Percentiles rank a stretch among this genome's conserved stretches.
These are phyloP conservation scores for Lontra canadensis DNA, from an alignment of 2,113 vertebrate species.

Conservation along the genomic window DNA sequence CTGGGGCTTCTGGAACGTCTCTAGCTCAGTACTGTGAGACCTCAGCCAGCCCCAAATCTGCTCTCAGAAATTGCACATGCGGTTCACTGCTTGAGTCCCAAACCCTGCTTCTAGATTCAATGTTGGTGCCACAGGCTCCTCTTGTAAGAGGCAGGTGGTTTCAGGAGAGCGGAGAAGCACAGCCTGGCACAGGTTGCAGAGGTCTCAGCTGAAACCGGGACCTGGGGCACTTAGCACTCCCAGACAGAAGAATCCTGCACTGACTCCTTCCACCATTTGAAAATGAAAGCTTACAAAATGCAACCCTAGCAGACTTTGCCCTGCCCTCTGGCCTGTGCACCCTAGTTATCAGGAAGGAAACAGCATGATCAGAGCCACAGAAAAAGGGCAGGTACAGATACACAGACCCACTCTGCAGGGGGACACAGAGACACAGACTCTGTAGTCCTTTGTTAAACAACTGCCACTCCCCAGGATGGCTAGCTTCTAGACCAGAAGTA, in stretches of 20 bases:
- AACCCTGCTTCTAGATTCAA: neutral
- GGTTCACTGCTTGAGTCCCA: neutral
- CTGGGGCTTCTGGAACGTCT: rapidly evolving
- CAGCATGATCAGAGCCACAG: too few relatives aligned
- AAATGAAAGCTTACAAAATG: neutral
- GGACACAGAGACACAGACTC: too few relatives aligned
- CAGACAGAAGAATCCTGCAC: neutral
- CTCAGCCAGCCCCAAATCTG: neutral
- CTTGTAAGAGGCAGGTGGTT: rapidly evolving
- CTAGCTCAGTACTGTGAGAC: neutral
- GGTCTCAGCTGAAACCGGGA: neutral
- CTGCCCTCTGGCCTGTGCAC: neutral
- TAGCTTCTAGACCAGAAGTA: too few relatives aligned
- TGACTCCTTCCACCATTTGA: neutral
- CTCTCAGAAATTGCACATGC: neutral
- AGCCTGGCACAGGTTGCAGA: rapidly evolving
- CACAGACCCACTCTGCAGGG: too few relatives aligned
- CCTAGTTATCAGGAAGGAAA: too few relatives aligned
- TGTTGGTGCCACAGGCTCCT: rapidly evolving
- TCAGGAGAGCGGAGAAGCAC: neutral
- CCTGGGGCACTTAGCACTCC: rapidly evolving
- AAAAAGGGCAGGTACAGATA: too few relatives aligned
- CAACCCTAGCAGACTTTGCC: neutral
- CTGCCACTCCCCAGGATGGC: too few relatives aligned
- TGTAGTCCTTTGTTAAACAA: too few relatives aligned